phyloP scores from a whole-genome alignment of 1,140 invertebrate genomes.

The Aporrectodea caliginosa region DNA sequence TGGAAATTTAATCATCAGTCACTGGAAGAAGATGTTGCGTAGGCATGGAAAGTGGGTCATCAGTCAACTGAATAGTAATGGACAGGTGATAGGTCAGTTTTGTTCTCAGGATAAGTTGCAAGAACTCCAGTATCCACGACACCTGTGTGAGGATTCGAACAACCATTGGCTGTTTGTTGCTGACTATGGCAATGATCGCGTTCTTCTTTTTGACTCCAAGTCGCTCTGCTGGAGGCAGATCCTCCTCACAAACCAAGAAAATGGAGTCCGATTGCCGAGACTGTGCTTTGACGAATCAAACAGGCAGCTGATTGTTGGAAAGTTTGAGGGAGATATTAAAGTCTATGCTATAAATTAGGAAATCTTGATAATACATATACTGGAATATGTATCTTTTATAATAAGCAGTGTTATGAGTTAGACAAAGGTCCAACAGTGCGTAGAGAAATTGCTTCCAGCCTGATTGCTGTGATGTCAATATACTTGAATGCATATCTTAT shows the following conservation, averaged over 20 bases:
- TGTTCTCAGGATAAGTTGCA: background rate
- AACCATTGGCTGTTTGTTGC: background rate
- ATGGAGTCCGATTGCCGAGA: background rate
- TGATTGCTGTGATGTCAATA: no score
- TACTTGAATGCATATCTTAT: no score
- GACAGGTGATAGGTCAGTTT: background rate
- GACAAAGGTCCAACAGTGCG: no score
- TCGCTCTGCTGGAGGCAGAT: background rate
- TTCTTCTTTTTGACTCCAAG: background rate
- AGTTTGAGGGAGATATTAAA: background rate
- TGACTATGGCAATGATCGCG: background rate
- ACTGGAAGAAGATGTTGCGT: background rate
- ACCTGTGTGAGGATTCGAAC: background rate
- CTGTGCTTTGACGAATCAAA: background rate
- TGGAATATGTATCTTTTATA: no score
- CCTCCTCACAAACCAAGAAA: background rate
- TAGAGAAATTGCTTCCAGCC: no score
- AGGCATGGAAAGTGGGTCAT: background rate
- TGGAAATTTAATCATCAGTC: background rate
- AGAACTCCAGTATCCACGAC: background rate
- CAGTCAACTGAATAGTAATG: background rate
- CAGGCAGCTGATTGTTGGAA: background rate
- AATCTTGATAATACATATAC: no score
- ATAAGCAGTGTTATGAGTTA: no score
- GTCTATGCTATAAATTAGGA: no score